These are phyloP conservation scores for Apamea monoglypha DNA, from an alignment of 2,888 invertebrate genomes.

Conservation along the genomic window DNA sequence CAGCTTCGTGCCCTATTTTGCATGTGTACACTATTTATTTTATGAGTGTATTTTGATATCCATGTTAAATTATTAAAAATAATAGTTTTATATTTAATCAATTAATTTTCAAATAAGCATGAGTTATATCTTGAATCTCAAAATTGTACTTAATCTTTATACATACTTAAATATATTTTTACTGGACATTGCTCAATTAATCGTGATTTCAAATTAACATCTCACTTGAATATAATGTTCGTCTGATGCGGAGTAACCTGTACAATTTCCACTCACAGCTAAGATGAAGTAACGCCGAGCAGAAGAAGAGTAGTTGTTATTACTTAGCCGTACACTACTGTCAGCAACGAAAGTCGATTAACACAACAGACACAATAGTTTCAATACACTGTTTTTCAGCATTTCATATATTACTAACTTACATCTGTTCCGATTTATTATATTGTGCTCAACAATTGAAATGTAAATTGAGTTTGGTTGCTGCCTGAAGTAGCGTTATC, in stretches of 20 bases:
- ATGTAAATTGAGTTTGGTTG: not conserved
- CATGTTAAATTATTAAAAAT: slow-evolving; percentile 56
- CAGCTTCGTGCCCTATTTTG: not conserved
- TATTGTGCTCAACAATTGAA: not conserved
- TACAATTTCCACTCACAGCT: too few species aligned
- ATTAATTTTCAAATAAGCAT: slow-evolving; percentile 46
- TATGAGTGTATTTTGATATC: slow-evolving; percentile 65
- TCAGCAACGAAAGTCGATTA: not conserved
- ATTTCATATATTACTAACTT: not conserved
- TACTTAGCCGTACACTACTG: too few species aligned
- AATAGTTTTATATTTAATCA: slow-evolving; percentile 47
- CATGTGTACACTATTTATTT: slow-evolving; percentile 45
- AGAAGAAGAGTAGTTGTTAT: not conserved
- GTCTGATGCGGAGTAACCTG: not conserved
- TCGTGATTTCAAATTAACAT: slow-evolving; percentile 10
- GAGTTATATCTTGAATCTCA: slow-evolving; percentile 76
- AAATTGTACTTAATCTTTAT: slow-evolving; percentile 77
- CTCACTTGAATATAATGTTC: slow-evolving; percentile 2
- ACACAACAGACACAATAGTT: not conserved
- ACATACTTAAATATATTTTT: slow-evolving; percentile 15
- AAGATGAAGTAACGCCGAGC: not conserved
- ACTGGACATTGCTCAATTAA: slow-evolving; percentile 54
- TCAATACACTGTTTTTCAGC: not conserved
- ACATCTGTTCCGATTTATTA: not conserved
- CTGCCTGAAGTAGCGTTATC: not conserved